Percentiles rank a stretch among this genome's conserved stretches.
These are phyloP conservation scores for Drosophila grimshawi DNA, from an alignment of 1,140 invertebrate species.

Conservation along the genomic window DNA sequence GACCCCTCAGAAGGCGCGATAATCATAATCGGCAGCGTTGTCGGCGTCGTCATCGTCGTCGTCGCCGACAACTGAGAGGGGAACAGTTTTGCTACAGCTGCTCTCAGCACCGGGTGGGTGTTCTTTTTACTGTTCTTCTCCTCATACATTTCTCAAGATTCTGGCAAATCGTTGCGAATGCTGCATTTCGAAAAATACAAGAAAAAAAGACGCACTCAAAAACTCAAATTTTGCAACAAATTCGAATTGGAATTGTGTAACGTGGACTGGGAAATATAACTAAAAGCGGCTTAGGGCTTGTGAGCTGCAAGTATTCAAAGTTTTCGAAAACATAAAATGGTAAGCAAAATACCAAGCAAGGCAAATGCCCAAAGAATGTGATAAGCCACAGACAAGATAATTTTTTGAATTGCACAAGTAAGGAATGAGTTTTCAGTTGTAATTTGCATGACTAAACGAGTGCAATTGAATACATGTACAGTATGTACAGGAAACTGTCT, in stretches of 20 bases:
- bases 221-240: neutral
- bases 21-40: constrained; percentile 66
- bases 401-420: neutral
- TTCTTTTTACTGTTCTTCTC: neutral
- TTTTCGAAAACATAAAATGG: neutral
- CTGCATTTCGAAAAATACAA: neutral
- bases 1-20: constrained; percentile 71
- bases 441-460: neutral
- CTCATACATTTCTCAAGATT: neutral
- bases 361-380: neutral
- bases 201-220: too few relatives aligned
- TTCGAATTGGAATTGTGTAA: neutral
- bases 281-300: neutral
- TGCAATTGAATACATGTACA: constrained; percentile 7
- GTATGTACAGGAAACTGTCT: constrained; percentile 42
- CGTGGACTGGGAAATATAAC: constrained; percentile 7
- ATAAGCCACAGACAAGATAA: neutral
- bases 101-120: constrained; percentile 22
- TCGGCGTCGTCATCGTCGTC: constrained; percentile 25
- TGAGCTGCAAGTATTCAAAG: too few relatives aligned
- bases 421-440: neutral
- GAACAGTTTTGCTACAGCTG: constrained; percentile 2
- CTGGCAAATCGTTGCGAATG: neutral
- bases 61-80: constrained; percentile 11
- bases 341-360: neutral